Evolutionary conservation across 2,113 vertebrate genomes (phyloP).

Genomic region (Excalfactoria chinensis): DNA sequence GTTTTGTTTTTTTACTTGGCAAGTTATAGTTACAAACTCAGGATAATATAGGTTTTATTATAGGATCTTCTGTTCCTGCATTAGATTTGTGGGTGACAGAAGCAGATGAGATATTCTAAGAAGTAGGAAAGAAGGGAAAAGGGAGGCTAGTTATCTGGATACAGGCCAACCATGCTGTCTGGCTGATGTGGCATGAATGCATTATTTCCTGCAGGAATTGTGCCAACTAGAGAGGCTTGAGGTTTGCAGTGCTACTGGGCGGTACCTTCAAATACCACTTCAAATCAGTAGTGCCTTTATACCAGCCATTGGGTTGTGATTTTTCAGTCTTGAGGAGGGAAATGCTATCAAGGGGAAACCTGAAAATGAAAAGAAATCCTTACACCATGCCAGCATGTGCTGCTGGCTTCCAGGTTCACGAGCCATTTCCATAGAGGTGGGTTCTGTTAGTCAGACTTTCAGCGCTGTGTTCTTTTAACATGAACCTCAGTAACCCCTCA

Average conservation of each 20-base stretch:
- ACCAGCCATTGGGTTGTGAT: not conserved
- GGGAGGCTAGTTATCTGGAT: not conserved
- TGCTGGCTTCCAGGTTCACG: not conserved
- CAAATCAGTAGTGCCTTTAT: not conserved
- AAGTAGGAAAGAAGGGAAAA: not conserved
- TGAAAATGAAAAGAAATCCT: not conserved
- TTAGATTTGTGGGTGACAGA: not conserved
- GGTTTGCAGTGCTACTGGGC: not conserved
- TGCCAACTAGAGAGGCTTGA: rapidly evolving
- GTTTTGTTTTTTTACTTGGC: not conserved
- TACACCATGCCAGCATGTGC: not conserved
- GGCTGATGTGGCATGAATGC: not conserved
- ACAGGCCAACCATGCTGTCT: not conserved
- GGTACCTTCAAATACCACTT: not conserved
- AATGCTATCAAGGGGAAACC: not conserved
- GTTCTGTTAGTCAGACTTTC: not conserved
- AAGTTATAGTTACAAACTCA: not conserved
- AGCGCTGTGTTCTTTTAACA: not conserved
- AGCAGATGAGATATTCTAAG: not conserved
- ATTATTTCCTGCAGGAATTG: not conserved
- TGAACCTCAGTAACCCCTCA: not conserved
- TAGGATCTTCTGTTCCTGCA: not conserved
- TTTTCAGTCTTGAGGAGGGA: not conserved
- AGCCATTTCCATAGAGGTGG: not conserved
- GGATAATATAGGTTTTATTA: not conserved